Conservation (phyloP, 2,797 vertebrate genomes). For the Anableps anableps region DNA sequence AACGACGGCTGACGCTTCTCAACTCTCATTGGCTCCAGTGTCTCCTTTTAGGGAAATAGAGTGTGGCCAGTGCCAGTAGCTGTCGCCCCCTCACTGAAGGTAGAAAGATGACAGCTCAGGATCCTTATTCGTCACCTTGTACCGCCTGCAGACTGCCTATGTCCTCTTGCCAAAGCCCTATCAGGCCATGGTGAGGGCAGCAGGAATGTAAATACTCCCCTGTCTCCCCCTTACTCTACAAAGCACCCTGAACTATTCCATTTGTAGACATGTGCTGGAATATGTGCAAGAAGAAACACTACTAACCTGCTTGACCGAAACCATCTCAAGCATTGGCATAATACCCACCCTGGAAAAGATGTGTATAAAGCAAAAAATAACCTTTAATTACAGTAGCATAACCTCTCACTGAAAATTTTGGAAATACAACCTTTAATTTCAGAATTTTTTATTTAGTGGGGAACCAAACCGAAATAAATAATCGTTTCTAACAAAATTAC, state of each 20-base stretch:
- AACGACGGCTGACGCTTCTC: slow-evolving; percentile 31
- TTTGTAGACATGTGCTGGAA: slow-evolving; percentile 57
- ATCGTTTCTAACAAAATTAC: no score
- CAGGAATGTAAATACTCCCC: slow-evolving; percentile 68
- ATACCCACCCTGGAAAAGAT: background rate
- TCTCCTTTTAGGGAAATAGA: slow-evolving; percentile 86
- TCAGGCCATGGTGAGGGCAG: slow-evolving; percentile 51
- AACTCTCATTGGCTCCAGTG: slow-evolving; percentile 80
- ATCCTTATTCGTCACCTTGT: slow-evolving; percentile 78
- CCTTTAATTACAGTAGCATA: no score
- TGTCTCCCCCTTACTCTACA: slow-evolving; percentile 26
- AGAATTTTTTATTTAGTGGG: no score
- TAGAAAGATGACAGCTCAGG: slow-evolving; percentile 41
- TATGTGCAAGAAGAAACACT: slow-evolving; percentile 28
- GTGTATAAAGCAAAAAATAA: no score
- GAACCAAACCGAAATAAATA: no score
- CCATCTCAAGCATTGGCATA: slow-evolving; percentile 45
- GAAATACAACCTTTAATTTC: no score
- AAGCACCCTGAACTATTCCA: slow-evolving; percentile 57
- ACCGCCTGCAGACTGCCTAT: slow-evolving; percentile 17
- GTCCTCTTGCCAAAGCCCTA: slow-evolving; percentile 41
- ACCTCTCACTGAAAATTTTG: no score
- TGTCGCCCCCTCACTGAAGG: slow-evolving; percentile 46
- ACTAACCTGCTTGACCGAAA: slow-evolving; percentile 53
- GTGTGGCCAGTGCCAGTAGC: slow-evolving; percentile 75